Evolutionary conservation across 2,797 vertebrate genomes (phyloP), one percentile per base, ranked within the genome.

Genomic region (Acomys russatus): DNA sequence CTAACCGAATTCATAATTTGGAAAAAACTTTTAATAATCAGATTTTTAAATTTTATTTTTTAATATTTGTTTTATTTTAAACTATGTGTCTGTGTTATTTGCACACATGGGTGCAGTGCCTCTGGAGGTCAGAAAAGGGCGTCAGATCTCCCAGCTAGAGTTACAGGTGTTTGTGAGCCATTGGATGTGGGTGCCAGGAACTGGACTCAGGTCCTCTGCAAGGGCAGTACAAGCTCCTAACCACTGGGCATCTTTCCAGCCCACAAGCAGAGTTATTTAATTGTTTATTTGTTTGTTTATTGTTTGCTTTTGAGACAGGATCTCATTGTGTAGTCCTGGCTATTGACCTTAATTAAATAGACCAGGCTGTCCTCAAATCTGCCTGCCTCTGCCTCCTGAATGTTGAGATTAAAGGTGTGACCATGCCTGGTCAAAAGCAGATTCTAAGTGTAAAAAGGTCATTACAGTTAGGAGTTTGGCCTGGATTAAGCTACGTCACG

Each of bases 391-490:
- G 63, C 38, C 28, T 49, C 82, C 38, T 66, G 61, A 49, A 18
- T 49, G 25, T 44, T 33, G 35, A 8, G 9, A 20, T 44, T 64
- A 28, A 64, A 64, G 9, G 28, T 20, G 9, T 64, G 38, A 44
- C 9, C 25, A 83, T 49, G 61, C 9, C 9, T 33, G 25, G 38
- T 30, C 25, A 18, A 38, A 64, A 89, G 17, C 49, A 64, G 84
- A 79, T 93, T 96, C 88, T 88, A 89, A 91, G 89, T 66, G 35
- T 73, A 44, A 88, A 89, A 90, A 71, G 92, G 44, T 70, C 63
- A 76, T 73, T 93, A 25, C 59, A 44, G 54, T 88, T 76, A 80
- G 6, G 80, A 59, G 28, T 6, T 56, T 30, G 76, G 15, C 64
- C 35, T n/a, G 20, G 68, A 90, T 64, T 54, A 9, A 68, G 28